Conservation (phyloP, 2,797 vertebrate species). For the Ibycter americanus region DNA sequence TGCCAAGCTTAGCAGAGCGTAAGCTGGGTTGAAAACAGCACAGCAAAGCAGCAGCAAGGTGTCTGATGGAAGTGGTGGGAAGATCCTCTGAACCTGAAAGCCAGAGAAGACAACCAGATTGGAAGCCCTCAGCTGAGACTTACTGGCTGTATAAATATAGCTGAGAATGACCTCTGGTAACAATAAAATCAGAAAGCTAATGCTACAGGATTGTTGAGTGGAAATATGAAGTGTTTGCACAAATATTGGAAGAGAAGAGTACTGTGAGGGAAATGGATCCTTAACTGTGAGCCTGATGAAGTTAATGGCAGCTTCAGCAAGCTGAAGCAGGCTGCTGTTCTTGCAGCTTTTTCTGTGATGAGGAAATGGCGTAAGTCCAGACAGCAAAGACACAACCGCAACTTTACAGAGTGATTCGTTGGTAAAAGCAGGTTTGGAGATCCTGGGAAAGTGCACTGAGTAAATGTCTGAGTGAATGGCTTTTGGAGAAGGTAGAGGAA, state of each 20-base stretch:
- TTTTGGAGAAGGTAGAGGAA: background rate
- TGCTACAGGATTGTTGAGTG: background rate
- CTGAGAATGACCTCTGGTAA: background rate
- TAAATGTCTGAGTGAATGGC: background rate
- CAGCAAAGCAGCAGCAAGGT: background rate
- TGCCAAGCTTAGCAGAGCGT: background rate
- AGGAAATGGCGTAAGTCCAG: background rate
- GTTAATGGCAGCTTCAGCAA: accelerated
- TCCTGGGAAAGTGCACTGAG: background rate
- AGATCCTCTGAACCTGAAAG: background rate
- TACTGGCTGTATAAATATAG: background rate
- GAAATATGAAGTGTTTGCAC: background rate
- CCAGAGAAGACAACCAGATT: background rate
- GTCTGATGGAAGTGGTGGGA: background rate
- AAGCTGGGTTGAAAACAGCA: background rate
- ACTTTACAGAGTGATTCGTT: background rate
- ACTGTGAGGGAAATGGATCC: background rate
- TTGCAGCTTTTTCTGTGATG: background rate
- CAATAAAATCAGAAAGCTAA: background rate
- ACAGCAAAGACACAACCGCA: background rate
- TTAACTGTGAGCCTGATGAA: background rate
- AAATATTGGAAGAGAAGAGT: background rate
- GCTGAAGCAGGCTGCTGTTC: background rate
- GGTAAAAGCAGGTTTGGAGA: background rate
- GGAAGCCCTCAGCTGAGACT: background rate